These are phyloP conservation scores for Ceyx cyanopectus DNA, from an alignment of 2,113 vertebrate species.

Conservation along the genomic window DNA sequence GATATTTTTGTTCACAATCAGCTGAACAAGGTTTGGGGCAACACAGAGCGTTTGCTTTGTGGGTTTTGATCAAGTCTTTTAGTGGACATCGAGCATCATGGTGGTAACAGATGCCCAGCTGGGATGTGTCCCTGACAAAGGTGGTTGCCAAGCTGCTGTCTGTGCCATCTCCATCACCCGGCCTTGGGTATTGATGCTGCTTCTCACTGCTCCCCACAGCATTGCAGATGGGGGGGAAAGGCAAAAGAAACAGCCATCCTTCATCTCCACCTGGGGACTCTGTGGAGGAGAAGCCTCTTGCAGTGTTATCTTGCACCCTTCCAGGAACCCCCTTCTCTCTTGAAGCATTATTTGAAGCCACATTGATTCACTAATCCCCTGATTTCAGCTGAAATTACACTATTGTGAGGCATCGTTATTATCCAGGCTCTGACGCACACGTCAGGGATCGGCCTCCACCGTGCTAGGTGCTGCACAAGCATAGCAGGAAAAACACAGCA, in stretches of 20 bases:
- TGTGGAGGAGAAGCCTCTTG: neutral
- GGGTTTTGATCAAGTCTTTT: neutral
- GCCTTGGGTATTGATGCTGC: fast-evolving
- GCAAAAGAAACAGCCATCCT: neutral
- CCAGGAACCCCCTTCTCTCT: neutral
- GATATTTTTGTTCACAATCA: neutral
- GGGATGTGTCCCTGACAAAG: neutral
- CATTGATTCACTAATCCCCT: neutral
- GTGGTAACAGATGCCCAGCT: fast-evolving
- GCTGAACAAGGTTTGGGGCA: neutral
- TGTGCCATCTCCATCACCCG: fast-evolving
- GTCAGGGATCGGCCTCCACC: fast-evolving
- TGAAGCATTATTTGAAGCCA: fast-evolving
- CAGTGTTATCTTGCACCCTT: neutral
- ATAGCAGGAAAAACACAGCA: neutral
- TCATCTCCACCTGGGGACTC: neutral
- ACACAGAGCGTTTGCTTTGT: fast-evolving
- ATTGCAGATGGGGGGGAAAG: neutral
- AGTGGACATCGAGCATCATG: fast-evolving
- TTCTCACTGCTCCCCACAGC: neutral
- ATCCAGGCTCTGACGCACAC: fast-evolving
- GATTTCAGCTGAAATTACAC: neutral
- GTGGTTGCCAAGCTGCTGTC: fast-evolving
- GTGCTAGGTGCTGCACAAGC: neutral
- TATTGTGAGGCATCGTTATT: neutral